Evolutionary conservation across 2,888 invertebrate species (phyloP).

Genomic region (Tanypteryx hageni): DNA sequence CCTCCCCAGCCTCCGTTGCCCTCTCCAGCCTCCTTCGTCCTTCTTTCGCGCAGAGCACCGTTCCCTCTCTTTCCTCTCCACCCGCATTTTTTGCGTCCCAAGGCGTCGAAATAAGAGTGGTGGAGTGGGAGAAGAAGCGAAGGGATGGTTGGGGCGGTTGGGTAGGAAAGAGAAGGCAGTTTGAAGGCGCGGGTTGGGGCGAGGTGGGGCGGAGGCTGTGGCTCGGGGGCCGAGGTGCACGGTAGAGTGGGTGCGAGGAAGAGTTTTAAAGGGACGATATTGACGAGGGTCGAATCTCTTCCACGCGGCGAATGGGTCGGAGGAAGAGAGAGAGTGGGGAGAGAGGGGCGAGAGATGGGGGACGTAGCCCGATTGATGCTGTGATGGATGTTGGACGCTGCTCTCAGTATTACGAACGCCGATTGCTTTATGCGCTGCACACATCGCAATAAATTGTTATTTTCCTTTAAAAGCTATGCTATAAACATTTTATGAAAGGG

Average conservation of each 20-base stretch:
- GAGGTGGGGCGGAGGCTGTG: neutral
- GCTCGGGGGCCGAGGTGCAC: neutral
- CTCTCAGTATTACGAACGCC: neutral
- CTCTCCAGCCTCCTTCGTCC: too few relatives aligned
- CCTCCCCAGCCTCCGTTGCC: neutral
- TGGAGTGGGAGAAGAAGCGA: neutral
- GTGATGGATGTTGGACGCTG: neutral
- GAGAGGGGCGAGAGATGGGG: neutral
- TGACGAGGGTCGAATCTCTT: conserved; percentile 2
- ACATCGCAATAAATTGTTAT: too few relatives aligned
- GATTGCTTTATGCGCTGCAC: neutral
- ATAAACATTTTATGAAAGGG: too few relatives aligned
- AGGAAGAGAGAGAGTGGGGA: too few relatives aligned
- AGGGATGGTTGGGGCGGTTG: neutral
- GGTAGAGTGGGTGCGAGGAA: neutral
- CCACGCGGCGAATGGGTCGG: too few relatives aligned
- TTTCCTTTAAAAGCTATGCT: too few relatives aligned
- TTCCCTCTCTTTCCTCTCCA: neutral
- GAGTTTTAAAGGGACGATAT: conserved; percentile 11
- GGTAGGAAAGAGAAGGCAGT: neutral
- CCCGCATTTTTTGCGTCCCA: conserved; percentile 19
- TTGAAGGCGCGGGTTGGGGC: neutral
- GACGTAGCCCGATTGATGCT: neutral
- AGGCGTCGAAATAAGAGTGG: conserved; percentile 14
- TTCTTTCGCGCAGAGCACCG: too few relatives aligned